A percentile compares a stretch with the other conserved stretches of the same genome.
phyloP scores from a whole-genome alignment of 2,888 invertebrate species.

The Scaptomyza parva region DNA sequence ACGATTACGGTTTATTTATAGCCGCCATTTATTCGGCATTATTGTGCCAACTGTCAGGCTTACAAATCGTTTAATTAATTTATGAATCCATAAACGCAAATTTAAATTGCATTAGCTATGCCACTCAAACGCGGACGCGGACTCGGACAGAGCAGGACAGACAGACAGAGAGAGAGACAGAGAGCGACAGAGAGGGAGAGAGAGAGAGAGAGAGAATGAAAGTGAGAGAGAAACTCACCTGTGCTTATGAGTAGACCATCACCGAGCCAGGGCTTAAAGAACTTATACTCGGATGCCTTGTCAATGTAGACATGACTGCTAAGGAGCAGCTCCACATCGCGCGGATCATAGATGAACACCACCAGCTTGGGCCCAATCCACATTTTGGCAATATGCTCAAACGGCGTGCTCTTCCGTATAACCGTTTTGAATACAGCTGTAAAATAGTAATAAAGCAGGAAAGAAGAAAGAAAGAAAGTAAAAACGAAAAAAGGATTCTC shows the following conservation, averaged over 20 bases:
- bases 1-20: constrained; percentile 63
- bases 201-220: no score
- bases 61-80: constrained; percentile 74
- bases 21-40: constrained; percentile 57
- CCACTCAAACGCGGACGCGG: no score
- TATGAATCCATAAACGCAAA: constrained; percentile 69
- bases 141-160: no score
- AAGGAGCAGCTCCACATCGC: constrained; percentile 91
- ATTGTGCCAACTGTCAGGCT: constrained; percentile 74
- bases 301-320: constrained; percentile 93
- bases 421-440: constrained; percentile 90
- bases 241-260: constrained; percentile 92
- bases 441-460: constrained; percentile 35
- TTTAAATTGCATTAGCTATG: constrained; percentile 67
- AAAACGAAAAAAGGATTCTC: background rate
- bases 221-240: constrained; percentile 86
- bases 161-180: background rate
- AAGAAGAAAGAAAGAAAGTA: constrained; percentile 1
- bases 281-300: constrained; percentile 91
- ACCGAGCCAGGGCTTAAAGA: constrained; percentile 94
- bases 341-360: constrained; percentile 90
- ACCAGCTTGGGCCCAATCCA: constrained; percentile 92
- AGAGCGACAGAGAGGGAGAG: background rate
- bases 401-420: constrained; percentile 85
- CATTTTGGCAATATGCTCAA: constrained; percentile 87